phyloP scores from a whole-genome alignment of 2,888 invertebrate genomes.

The Napeogenes inachia region DNA sequence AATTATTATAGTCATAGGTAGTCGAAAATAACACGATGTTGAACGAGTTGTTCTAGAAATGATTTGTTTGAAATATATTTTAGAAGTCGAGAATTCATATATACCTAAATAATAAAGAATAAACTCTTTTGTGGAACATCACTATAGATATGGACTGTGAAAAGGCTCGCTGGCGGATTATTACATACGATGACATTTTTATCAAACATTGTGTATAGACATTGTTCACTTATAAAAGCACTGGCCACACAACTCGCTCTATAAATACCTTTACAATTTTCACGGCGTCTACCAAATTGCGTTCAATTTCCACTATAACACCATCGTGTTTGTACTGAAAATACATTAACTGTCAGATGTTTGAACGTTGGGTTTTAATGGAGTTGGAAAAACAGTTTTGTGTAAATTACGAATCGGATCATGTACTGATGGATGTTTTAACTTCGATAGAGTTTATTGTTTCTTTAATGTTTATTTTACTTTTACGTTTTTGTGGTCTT shows the following conservation, averaged over 20 bases:
- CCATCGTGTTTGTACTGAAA: constrained; percentile 62
- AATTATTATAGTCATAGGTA: not conserved
- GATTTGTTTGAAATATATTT: too few species aligned
- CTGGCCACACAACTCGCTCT: constrained; percentile 38
- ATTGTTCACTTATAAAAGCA: not conserved
- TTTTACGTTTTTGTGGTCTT: not conserved
- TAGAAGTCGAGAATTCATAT: too few species aligned
- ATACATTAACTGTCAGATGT: constrained; percentile 64
- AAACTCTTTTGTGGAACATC: too few species aligned
- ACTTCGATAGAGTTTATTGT: constrained; percentile 17
- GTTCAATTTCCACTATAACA: constrained; percentile 39
- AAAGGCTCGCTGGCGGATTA: too few species aligned
- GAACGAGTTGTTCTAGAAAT: not conserved
- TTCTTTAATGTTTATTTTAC: constrained; percentile 9
- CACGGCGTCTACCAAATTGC: constrained; percentile 41
- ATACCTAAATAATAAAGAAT: too few species aligned
- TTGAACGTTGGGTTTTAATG: constrained; percentile 58
- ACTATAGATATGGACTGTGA: too few species aligned
- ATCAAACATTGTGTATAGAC: not conserved
- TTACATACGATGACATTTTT: too few species aligned
- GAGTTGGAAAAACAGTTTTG: constrained; percentile 50
- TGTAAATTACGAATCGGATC: constrained; percentile 19
- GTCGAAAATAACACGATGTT: not conserved
- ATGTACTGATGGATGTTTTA: constrained; percentile 16
- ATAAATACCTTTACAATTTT: constrained; percentile 62